phyloP scores from a whole-genome alignment of 2,797 vertebrate genomes.

The Gobionotothen gibberifrons region DNA sequence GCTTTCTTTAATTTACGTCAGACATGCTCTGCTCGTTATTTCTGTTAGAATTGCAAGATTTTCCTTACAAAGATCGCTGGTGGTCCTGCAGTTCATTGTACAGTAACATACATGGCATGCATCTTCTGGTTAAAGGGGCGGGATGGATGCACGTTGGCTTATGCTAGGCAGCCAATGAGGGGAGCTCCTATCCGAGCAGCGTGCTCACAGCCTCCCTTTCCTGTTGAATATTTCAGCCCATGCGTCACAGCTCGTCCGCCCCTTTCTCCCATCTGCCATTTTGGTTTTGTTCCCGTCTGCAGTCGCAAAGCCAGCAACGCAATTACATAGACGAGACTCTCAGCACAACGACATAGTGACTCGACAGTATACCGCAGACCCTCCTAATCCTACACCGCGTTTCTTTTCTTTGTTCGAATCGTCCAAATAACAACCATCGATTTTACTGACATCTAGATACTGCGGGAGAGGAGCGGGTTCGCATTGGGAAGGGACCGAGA shows the following conservation, averaged over 20 bases:
- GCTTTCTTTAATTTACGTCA: not conserved
- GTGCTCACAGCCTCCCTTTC: constrained; percentile 57
- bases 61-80: constrained; percentile 13
- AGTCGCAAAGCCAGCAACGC: constrained; percentile 82
- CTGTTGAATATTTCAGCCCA: constrained; percentile 70
- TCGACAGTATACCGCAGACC: constrained; percentile 83
- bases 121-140: constrained; percentile 65
- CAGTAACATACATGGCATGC: constrained; percentile 67
- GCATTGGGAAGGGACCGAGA: constrained; percentile 87
- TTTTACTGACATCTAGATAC: constrained; percentile 68
- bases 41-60: not conserved
- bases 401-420: constrained; percentile 43
- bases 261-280: constrained; percentile 86
- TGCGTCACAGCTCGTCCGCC: constrained; percentile 79
- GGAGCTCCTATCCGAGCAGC: constrained; percentile 35
- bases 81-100: constrained; percentile 66
- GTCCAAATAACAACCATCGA: constrained; percentile 48
- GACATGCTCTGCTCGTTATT: not conserved
- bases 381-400: constrained; percentile 48
- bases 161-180: constrained; percentile 60
- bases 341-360: constrained; percentile 82
- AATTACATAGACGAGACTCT: constrained; percentile 73
- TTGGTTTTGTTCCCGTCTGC: constrained; percentile 91
- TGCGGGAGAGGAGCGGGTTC: constrained; percentile 84
- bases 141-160: constrained; percentile 40